These are phyloP conservation scores for Condylura cristata DNA, from an alignment of 2,113 vertebrate species.

Conservation along the genomic window DNA sequence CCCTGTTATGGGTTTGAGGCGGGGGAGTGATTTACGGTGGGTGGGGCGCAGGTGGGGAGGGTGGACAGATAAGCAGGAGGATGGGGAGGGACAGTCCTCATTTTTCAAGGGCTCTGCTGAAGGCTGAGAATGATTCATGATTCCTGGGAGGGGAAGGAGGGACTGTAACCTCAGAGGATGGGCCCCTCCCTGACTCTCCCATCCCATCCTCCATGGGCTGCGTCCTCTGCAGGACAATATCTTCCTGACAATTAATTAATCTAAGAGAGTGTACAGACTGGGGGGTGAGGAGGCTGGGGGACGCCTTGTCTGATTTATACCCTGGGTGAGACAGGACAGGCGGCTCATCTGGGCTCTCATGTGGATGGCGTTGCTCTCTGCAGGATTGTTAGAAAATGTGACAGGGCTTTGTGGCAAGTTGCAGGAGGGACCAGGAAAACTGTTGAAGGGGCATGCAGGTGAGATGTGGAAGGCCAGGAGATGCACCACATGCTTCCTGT, in stretches of 20 bases:
- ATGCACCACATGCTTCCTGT: accelerated
- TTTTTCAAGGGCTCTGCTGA: neutral
- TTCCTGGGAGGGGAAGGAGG: neutral
- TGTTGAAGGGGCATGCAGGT: neutral
- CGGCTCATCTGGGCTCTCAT: neutral
- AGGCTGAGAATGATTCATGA: neutral
- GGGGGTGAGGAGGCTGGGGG: neutral
- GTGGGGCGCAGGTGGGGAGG: neutral
- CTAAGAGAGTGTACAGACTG: neutral
- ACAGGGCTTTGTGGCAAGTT: neutral
- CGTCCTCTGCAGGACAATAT: neutral
- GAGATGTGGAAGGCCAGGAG: neutral
- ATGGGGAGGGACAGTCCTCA: too few relatives aligned
- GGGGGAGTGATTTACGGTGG: neutral
- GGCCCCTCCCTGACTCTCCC: neutral
- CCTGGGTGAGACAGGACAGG: slow-evolving; percentile 48
- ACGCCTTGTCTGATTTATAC: slow-evolving; percentile 75
- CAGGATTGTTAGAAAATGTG: neutral
- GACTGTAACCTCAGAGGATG: neutral
- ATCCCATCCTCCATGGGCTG: neutral
- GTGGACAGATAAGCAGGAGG: neutral
- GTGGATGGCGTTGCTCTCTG: neutral
- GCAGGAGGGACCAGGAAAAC: neutral
- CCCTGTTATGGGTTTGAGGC: neutral
- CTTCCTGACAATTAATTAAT: slow-evolving; percentile 59